Evolutionary conservation across 2,888 invertebrate species (phyloP).

Genomic region (Syrphus vitripennis): DNA sequence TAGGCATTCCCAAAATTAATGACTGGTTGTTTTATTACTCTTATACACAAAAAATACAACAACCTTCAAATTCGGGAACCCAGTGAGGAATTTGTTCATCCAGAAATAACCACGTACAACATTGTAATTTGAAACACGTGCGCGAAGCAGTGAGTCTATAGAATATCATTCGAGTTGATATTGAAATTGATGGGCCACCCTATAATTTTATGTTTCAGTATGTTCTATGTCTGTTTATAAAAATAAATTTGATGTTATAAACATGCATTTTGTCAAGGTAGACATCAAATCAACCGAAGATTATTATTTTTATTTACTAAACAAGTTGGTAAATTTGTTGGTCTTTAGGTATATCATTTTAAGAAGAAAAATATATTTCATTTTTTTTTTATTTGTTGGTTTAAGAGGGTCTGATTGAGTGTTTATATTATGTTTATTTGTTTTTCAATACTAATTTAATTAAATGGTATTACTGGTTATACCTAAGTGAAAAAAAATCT

Average conservation of each 20-base stretch:
- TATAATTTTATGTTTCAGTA: not conserved
- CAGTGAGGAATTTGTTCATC: not conserved
- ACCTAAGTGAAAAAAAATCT: not conserved
- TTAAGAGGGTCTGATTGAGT: not conserved
- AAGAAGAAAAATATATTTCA: too few relatives aligned
- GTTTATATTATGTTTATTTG: not conserved
- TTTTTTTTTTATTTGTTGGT: too few relatives aligned
- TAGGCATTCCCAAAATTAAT: not conserved
- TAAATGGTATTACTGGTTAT: not conserved
- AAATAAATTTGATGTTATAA: not conserved
- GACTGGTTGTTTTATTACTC: not conserved
- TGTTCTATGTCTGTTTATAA: not conserved
- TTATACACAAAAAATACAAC: not conserved
- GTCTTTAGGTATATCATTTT: not conserved
- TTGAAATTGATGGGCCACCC: conserved; percentile 20
- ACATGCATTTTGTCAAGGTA: not conserved
- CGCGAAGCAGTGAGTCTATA: not conserved
- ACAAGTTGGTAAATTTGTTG: not conserved
- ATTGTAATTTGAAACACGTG: conserved; percentile 11
- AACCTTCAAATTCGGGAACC: not conserved
- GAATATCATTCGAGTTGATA: not conserved
- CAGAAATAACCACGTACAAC: conserved; percentile 15
- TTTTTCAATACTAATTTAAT: not conserved
- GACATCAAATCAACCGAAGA: not conserved
- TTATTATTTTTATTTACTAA: not conserved